Conservation (phyloP, 2,113 vertebrate genomes). For the Elgaria multicarinata region DNA sequence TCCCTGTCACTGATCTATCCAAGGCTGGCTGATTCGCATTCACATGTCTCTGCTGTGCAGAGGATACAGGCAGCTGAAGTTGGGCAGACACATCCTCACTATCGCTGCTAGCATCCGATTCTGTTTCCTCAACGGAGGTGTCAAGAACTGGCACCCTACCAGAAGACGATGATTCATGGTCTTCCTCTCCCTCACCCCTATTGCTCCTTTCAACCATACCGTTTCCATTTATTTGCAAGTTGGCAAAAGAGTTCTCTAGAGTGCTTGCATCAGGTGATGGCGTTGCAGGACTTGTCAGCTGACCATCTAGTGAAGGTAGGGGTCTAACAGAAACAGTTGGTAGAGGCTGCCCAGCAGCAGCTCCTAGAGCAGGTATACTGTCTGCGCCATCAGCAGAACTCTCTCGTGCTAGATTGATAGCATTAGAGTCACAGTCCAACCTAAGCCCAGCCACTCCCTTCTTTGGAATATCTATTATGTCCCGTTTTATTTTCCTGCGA, state of each 20-base stretch:
- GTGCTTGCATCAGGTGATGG: conserved; percentile 75
- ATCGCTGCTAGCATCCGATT: conserved; percentile 86
- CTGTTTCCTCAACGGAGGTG: conserved; percentile 83
- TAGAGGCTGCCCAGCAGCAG: conserved; percentile 74
- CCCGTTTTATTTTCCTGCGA: conserved; percentile 94
- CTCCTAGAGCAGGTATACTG: conserved; percentile 71
- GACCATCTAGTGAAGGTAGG: conserved; percentile 83
- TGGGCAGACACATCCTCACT: conserved; percentile 77
- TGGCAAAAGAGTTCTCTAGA: conserved; percentile 88
- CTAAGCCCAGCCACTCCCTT: conserved; percentile 96
- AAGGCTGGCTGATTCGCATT: conserved; percentile 75
- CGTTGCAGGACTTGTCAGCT: conserved; percentile 76
- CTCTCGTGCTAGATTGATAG: conserved; percentile 79
- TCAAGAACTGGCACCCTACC: conserved; percentile 83
- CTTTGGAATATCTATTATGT: conserved; percentile 94
- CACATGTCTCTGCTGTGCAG: conserved; percentile 82
- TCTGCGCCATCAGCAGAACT: conserved; percentile 91
- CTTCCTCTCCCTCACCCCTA: conserved; percentile 87
- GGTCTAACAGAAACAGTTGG: conserved; percentile 78
- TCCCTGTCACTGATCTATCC: conserved; percentile 78
- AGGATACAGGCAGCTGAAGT: conserved; percentile 56
- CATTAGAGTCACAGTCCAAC: conserved; percentile 86
- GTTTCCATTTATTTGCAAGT: conserved; percentile 87
- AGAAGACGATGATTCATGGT: conserved; percentile 80
- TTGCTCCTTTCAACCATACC: conserved; percentile 82